Percentiles rank a stretch among this genome's conserved stretches.
Evolutionary conservation across 2,888 invertebrate genomes (phyloP).

Genomic region (Drosophila mimica): DNA sequence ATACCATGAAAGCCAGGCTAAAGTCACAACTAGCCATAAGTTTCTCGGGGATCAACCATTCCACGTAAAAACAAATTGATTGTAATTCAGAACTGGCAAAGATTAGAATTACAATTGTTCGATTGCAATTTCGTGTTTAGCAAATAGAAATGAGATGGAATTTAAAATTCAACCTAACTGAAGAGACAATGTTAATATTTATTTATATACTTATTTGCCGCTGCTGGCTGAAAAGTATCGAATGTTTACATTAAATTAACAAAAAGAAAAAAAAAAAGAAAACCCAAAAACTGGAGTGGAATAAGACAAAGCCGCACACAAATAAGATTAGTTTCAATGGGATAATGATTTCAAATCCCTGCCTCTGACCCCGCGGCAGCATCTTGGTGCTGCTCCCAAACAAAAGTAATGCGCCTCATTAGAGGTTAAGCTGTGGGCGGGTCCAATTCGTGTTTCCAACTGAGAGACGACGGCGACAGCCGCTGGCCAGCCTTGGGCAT

Average conservation of each 20-base stretch:
- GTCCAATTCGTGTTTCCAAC: slow-evolving; percentile 31
- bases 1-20: too few relatives aligned
- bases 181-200: slow-evolving; percentile 45
- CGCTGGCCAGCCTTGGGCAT: slow-evolving; percentile 46
- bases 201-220: slow-evolving; percentile 41
- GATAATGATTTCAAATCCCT: slow-evolving; percentile 77
- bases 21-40: too few relatives aligned
- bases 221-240: slow-evolving; percentile 22
- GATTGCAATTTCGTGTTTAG: not conserved
- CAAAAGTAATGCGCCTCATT: slow-evolving; percentile 76
- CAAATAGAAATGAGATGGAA: not conserved
- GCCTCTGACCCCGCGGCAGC: slow-evolving; percentile 2
- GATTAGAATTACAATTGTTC: not conserved
- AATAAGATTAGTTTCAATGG: slow-evolving; percentile 72
- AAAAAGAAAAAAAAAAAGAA: slow-evolving; percentile 34
- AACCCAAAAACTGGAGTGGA: slow-evolving; percentile 13
- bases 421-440: slow-evolving; percentile 70
- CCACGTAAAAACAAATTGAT: too few relatives aligned
- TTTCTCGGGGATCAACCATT: too few relatives aligned
- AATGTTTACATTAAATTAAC: slow-evolving; percentile 73
- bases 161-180: slow-evolving; percentile 44
- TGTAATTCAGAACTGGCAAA: not conserved
- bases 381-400: slow-evolving; percentile 8
- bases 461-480: slow-evolving; percentile 19
- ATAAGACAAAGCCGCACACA: slow-evolving; percentile 27